These are phyloP conservation scores for Loxodonta africana DNA, from an alignment of 2,113 vertebrate species.

Conservation along the genomic window DNA sequence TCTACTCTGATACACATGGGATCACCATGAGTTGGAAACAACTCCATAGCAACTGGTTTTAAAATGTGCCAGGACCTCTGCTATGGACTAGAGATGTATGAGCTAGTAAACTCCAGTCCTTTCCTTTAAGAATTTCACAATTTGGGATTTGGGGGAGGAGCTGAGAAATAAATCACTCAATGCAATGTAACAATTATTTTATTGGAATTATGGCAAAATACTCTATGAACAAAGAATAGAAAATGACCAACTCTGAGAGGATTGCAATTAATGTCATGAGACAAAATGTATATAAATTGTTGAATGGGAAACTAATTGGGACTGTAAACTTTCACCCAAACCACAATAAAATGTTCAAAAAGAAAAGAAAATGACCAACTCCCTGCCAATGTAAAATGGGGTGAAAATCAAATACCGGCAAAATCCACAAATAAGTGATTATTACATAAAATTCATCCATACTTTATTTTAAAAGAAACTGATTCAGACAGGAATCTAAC, in stretches of 20 bases:
- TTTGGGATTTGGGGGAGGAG: background rate
- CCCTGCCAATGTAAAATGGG: background rate
- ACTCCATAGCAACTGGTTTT: background rate
- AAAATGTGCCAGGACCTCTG: background rate
- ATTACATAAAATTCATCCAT: background rate
- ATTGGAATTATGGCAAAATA: background rate
- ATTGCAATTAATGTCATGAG: too few species aligned
- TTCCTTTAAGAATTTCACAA: slow-evolving; percentile 28
- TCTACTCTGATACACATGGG: background rate
- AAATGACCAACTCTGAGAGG: background rate
- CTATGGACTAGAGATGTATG: background rate
- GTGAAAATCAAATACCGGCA: background rate
- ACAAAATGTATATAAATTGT: too few species aligned
- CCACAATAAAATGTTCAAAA: too few species aligned
- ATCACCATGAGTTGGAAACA: background rate
- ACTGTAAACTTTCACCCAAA: too few species aligned
- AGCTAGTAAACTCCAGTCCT: background rate
- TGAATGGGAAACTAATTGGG: too few species aligned
- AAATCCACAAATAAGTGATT: background rate
- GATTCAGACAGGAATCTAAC: background rate
- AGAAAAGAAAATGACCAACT: slow-evolving; percentile 1
- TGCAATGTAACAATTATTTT: background rate
- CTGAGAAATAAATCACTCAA: slow-evolving; percentile 4
- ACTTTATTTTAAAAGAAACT: slow-evolving; percentile 41
- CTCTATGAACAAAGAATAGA: background rate